Evolutionary conservation across 1,140 invertebrate species (phyloP).

Genomic region (Diploscapter pachys): DNA sequence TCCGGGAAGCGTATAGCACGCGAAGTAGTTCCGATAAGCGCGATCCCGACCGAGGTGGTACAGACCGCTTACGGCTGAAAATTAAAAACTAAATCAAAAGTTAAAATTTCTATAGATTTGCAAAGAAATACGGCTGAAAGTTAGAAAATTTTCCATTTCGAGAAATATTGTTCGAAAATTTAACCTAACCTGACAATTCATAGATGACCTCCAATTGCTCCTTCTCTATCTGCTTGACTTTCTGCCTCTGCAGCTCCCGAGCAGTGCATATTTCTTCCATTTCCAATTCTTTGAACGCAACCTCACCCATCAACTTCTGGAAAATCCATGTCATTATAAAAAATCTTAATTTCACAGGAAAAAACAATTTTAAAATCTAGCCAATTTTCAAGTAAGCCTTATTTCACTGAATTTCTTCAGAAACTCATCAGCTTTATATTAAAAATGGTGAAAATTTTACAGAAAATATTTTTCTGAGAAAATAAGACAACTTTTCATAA

Average conservation of each 20-base stretch:
- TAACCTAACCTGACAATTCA: conserved; percentile 6
- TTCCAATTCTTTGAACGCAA: conserved; percentile 19
- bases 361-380: not conserved
- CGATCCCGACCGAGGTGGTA: conserved; percentile 31
- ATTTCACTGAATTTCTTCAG: not conserved
- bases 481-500: not conserved
- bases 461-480: not conserved
- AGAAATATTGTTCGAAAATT: not conserved
- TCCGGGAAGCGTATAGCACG: conserved; percentile 8
- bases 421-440: not conserved
- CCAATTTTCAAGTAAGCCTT: not conserved
- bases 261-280: conserved; percentile 30
- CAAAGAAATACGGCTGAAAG: too few relatives aligned
- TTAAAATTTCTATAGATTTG: too few relatives aligned
- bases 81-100: too few relatives aligned
- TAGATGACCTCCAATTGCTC: conserved; percentile 9
- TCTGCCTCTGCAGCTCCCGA: conserved; percentile 29
- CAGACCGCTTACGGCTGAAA: conserved; percentile 12
- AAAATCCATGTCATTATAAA: not conserved
- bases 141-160: too few relatives aligned
- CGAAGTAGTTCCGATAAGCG: conserved; percentile 28
- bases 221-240: conserved; percentile 14
- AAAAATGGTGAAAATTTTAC: not conserved
- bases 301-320: conserved; percentile 25
- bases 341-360: not conserved